Percentiles rank a stretch among this genome's conserved stretches.
Conservation (phyloP, 1,140 invertebrate genomes). For the Drosophila takahashii region DNA sequence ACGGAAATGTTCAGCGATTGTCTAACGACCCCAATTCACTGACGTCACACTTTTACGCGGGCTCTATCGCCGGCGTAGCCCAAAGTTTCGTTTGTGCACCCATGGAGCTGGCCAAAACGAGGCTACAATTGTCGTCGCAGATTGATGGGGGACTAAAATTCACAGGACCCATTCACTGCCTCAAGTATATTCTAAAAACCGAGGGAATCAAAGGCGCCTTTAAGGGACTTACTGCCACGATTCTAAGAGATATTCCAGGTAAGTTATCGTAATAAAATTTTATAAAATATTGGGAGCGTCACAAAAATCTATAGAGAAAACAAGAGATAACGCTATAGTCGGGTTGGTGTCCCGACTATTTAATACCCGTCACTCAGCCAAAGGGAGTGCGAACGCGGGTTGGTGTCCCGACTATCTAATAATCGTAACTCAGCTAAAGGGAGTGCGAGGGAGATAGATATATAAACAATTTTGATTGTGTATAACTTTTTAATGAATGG, state of each 20-base stretch:
- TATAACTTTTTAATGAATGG: too few species aligned
- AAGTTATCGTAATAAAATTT: slow-evolving; percentile 69
- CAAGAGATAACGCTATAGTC: too few species aligned
- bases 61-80: slow-evolving; percentile 89
- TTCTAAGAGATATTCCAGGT: slow-evolving; percentile 90
- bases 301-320: too few species aligned
- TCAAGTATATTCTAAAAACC: slow-evolving; percentile 87
- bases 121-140: slow-evolving; percentile 88
- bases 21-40: slow-evolving; percentile 88
- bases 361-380: too few species aligned
- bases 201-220: slow-evolving; percentile 90
- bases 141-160: slow-evolving; percentile 77
- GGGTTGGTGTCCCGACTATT: too few species aligned
- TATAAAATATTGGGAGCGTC: too few species aligned
- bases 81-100: slow-evolving; percentile 94
- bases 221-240: slow-evolving; percentile 91
- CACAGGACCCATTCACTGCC: slow-evolving; percentile 88
- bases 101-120: slow-evolving; percentile 94
- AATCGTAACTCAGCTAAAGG: too few species aligned
- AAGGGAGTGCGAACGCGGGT: too few species aligned
- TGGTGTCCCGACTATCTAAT: too few species aligned
- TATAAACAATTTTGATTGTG: too few species aligned
- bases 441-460: too few species aligned
- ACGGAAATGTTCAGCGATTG: slow-evolving; percentile 90
- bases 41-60: slow-evolving; percentile 89